phyloP scores from a whole-genome alignment of 2,113 vertebrate genomes.

The Tetraodon nigroviridis region DNA sequence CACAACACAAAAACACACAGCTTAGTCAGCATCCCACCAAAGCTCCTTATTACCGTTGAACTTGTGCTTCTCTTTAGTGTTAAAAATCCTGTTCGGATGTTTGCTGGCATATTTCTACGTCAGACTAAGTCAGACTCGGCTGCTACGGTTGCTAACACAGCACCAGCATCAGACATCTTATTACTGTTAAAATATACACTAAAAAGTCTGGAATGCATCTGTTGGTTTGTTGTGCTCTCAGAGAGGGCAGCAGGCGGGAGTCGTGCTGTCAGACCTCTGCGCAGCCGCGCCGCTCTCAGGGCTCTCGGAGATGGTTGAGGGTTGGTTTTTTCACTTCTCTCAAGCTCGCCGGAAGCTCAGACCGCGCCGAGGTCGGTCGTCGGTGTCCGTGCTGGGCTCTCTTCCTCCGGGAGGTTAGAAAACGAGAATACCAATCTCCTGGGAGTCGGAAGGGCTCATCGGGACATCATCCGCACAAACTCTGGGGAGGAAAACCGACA shows the following conservation, averaged over 20 bases:
- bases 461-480: conserved; percentile 98
- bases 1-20: conserved; percentile 49
- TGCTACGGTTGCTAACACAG: conserved; percentile 46
- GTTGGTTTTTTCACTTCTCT: conserved; percentile 27
- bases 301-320: conserved; percentile 58
- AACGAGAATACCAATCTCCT: too few species aligned
- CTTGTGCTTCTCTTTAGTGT: conserved; percentile 40
- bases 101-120: conserved; percentile 28
- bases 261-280: conserved; percentile 42
- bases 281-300: conserved; percentile 57
- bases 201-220: conserved; percentile 54
- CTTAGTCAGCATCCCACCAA: conserved; percentile 35
- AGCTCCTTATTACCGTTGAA: conserved; percentile 47
- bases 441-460: conserved; percentile 70
- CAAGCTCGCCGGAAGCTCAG: not conserved
- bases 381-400: conserved; percentile 8
- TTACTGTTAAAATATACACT: conserved; percentile 34
- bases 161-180: conserved; percentile 5
- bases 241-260: conserved; percentile 56
- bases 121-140: conserved; percentile 7
- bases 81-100: conserved; percentile 19
- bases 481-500: conserved; percentile 63
- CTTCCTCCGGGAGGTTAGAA: not conserved
- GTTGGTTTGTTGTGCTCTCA: conserved; percentile 36
- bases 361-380: conserved; percentile 24